Evolutionary conservation across 2,888 invertebrate species (phyloP).

Genomic region (Agonopterix arenella): DNA sequence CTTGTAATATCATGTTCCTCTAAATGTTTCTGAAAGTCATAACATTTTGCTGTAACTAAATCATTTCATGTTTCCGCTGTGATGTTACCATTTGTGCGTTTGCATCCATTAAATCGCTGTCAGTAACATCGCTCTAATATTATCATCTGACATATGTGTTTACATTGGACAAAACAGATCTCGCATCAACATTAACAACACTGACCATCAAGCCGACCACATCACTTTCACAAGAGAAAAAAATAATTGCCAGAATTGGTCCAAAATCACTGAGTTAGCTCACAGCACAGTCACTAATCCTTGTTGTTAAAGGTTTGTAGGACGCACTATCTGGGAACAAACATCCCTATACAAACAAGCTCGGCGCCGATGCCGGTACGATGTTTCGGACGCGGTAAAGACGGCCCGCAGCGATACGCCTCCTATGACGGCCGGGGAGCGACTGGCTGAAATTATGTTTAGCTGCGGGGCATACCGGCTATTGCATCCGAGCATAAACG

Average conservation of each 20-base stretch:
- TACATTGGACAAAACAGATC: constrained; percentile 64
- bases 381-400: constrained; percentile 50
- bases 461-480: constrained; percentile 73
- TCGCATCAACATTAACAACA: constrained; percentile 50
- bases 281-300: constrained; percentile 58
- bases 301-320: constrained; percentile 40
- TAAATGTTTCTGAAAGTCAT: constrained; percentile 35
- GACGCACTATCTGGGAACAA: constrained; percentile 63
- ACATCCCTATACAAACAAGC: constrained; percentile 61
- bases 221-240: constrained; percentile 41
- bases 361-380: constrained; percentile 31
- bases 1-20: constrained; percentile 30
- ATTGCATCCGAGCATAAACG: constrained; percentile 71
- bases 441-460: constrained; percentile 73
- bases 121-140: constrained; percentile 36
- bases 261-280: constrained; percentile 30
- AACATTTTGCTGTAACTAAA: constrained; percentile 48
- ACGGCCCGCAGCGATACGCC: constrained; percentile 45
- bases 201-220: constrained; percentile 48
- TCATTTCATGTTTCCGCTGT: constrained; percentile 58
- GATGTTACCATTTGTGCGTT: constrained; percentile 34
- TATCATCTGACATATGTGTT: constrained; percentile 51
- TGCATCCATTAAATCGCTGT: constrained; percentile 54
- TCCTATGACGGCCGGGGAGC: constrained; percentile 56
- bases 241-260: constrained; percentile 10